Conservation (phyloP, 2,888 invertebrate genomes). For the Petrophora chlorosata region DNA sequence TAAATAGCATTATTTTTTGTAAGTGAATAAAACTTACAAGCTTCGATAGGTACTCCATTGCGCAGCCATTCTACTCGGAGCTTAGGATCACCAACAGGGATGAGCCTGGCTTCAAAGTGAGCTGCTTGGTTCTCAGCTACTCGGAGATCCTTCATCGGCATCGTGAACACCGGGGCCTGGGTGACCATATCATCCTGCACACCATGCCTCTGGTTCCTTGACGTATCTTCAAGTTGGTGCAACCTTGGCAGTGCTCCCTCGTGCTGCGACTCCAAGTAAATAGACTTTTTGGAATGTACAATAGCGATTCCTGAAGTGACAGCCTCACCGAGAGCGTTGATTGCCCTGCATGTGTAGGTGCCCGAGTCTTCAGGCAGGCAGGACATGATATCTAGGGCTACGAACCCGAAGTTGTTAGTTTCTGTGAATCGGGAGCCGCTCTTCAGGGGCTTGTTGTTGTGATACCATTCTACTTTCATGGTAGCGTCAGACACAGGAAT, state of each 20-base stretch:
- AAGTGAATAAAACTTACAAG: slow-evolving; percentile 85
- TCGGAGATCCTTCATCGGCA: slow-evolving; percentile 93
- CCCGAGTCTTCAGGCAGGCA: slow-evolving; percentile 98
- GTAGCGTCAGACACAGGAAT: slow-evolving; percentile 97
- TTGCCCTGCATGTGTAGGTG: slow-evolving; percentile 96
- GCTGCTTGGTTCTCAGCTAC: slow-evolving; percentile 96
- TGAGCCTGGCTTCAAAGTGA: slow-evolving; percentile 96
- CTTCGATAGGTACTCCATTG: slow-evolving; percentile 95
- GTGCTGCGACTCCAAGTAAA: slow-evolving; percentile 94
- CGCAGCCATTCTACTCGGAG: slow-evolving; percentile 97
- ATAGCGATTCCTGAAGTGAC: slow-evolving; percentile 94
- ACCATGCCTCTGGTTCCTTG: slow-evolving; percentile 88
- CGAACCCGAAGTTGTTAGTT: slow-evolving; percentile 98
- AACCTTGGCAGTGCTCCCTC: slow-evolving; percentile 92
- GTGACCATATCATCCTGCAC: slow-evolving; percentile 91
- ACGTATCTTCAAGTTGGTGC: slow-evolving; percentile 91
- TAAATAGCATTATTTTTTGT: neutral
- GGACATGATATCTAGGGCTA: slow-evolving; percentile 97
- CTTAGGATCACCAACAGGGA: slow-evolving; percentile 96
- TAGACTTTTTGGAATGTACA: slow-evolving; percentile 93
- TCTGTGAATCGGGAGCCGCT: slow-evolving; percentile 97
- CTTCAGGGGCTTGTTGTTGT: slow-evolving; percentile 94
- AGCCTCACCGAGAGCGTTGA: slow-evolving; percentile 95
- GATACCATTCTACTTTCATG: slow-evolving; percentile 98
- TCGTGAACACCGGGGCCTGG: slow-evolving; percentile 96